phyloP scores from a whole-genome alignment of 2,113 vertebrate species.

The Elephas maximus region DNA sequence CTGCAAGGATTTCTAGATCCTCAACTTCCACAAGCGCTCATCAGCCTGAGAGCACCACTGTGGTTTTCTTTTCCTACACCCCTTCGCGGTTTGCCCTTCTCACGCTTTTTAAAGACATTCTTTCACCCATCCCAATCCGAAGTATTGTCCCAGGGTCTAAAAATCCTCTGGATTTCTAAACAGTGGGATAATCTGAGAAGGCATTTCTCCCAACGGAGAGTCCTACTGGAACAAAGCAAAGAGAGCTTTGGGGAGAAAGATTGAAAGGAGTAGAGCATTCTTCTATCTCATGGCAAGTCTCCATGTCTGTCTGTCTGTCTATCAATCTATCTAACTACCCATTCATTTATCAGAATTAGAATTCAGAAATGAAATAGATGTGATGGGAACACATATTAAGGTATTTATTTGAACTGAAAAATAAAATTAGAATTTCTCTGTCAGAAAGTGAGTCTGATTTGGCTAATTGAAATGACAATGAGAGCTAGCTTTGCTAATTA shows the following conservation, averaged over 20 bases:
- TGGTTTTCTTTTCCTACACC: neutral
- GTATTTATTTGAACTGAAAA: neutral
- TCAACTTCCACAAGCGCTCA: neutral
- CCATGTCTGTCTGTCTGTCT: too few species aligned
- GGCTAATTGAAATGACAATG: neutral
- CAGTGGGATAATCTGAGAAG: neutral
- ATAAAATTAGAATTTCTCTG: neutral
- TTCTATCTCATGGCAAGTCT: neutral
- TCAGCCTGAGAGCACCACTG: neutral
- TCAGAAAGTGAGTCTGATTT: conserved; percentile 13
- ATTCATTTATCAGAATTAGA: neutral
- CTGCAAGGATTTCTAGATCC: neutral
- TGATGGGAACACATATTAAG: neutral
- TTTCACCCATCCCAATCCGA: neutral
- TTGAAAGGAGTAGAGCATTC: neutral
- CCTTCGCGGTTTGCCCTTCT: neutral
- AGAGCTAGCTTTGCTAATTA: neutral
- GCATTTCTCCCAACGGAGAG: neutral
- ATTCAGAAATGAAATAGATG: neutral
- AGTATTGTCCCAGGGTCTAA: neutral
- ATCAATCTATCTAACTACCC: neutral
- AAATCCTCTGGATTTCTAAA: neutral
- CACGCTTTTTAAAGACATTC: neutral
- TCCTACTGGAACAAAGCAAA: neutral
- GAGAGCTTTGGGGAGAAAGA: neutral